These are phyloP conservation scores for Microdon myrmicae DNA, from an alignment of 2,888 invertebrate genomes.

Conservation along the genomic window DNA sequence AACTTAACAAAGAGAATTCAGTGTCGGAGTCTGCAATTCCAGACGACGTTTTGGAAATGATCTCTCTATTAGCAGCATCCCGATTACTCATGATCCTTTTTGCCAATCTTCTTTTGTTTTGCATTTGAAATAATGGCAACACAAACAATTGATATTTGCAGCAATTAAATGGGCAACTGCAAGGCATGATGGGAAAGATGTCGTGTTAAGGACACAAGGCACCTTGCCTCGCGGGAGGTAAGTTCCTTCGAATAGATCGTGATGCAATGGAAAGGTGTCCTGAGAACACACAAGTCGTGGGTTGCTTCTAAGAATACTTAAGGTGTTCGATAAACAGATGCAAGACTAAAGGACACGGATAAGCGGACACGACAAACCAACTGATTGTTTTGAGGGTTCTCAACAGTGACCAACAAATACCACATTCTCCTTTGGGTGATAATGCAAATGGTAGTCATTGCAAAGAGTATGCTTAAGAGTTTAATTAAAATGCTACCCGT, in stretches of 20 bases:
- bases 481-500: too few species aligned
- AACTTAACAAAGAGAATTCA: slow-evolving; percentile 1
- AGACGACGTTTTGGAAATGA: slow-evolving; percentile 23
- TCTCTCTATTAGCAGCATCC: slow-evolving; percentile 40
- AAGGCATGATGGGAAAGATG: background rate
- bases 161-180: slow-evolving; percentile 19
- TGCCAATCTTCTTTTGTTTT: background rate
- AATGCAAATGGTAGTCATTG: too few species aligned
- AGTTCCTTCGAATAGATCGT: slow-evolving; percentile 30
- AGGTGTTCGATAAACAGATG: slow-evolving; percentile 10
- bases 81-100: too few species aligned
- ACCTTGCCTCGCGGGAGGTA: slow-evolving; percentile 19
- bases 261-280: slow-evolving; percentile 16
- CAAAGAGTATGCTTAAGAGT: too few species aligned
- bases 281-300: slow-evolving; percentile 31
- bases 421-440: too few species aligned
- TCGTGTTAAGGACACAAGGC: slow-evolving; percentile 13
- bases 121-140: slow-evolving; percentile 15
- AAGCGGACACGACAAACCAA: slow-evolving; percentile 27
- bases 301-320: slow-evolving; percentile 2
- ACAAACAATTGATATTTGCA: slow-evolving; percentile 21
- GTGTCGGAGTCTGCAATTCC: background rate
- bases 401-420: too few species aligned
- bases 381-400: slow-evolving; percentile 5
- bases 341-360: background rate